Percentiles rank a stretch among this genome's conserved stretches.
phyloP scores from a whole-genome alignment of 2,888 invertebrate species.

The Zootermopsis nevadensis region DNA sequence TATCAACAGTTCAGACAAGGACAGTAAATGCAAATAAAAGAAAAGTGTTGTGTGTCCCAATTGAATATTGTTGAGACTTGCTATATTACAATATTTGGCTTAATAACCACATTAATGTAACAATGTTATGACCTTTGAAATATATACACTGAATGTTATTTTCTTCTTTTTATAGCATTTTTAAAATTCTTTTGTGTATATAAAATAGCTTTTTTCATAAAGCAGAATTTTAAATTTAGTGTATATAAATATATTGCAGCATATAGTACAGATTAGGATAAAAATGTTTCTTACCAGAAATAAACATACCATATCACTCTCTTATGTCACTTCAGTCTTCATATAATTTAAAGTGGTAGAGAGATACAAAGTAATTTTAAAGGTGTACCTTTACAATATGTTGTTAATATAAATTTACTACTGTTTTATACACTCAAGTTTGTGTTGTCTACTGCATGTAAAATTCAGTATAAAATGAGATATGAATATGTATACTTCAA shows the following conservation, averaged over 20 bases:
- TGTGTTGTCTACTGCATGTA: slow-evolving; percentile 3
- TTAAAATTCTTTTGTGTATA: neutral
- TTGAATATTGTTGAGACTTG: neutral
- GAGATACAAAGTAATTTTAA: slow-evolving; percentile 20
- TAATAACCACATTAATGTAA: neutral
- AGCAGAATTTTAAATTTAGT: neutral
- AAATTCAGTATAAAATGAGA: neutral
- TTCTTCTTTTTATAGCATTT: neutral
- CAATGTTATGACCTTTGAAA: neutral
- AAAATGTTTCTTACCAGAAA: neutral
- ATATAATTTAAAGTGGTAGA: slow-evolving; percentile 2
- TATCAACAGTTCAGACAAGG: neutral
- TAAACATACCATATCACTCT: slow-evolving; percentile 19
- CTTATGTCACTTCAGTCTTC: slow-evolving; percentile 13
- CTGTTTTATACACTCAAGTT: slow-evolving; percentile 32
- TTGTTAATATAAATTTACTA: slow-evolving; percentile 24
- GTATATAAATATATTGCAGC: neutral
- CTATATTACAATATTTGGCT: neutral
- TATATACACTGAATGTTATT: neutral
- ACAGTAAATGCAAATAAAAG: neutral
- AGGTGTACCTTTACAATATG: slow-evolving; percentile 10
- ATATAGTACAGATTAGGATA: neutral
- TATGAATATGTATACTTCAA: slow-evolving; percentile 15
- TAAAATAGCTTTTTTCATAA: neutral
- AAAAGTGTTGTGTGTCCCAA: neutral